Base-by-base conservation (phyloP, 2,113 vertebrate species). In the Myotis lucifugus region DNA sequence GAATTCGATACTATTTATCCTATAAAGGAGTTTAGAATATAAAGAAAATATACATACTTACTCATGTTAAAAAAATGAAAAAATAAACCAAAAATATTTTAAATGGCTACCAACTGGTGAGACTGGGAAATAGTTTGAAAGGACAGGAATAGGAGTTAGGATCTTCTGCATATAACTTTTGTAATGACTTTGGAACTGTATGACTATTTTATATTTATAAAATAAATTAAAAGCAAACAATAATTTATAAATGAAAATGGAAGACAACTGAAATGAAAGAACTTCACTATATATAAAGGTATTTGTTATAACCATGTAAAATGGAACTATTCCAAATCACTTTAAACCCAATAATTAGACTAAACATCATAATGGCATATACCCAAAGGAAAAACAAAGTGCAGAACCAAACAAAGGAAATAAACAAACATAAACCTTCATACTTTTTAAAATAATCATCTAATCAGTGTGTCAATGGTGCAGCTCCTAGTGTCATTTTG, bases 201-300 rank as follows among this genome's bases (percentile, higher is more conserved):
- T 5, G 76, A 50, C 56, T 81, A 89, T 64, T 79, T 94, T 42
- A 81, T 27, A 78, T 29, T 70, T 81, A 34, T 56, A 12, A 72
- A 48, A 18, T 25, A 87, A 27, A 52, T 76, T 54, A 69, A 50
- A 21, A 42, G 32, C 48, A 81, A n/a, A 64, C 1, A 67, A n/a
- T 12, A 76, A 77, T 37, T 50, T 64, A 52, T 3, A 54, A 85
- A 37, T 2, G 37, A 83, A 84, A 87, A 61, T 37, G 34, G 37
- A 91, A 61, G 54, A 70, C 50, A 94, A 92, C n/a, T 52, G 29
- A 95, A 56, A 72, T 76, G 48, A 79, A 67, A 64, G 15, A 77
- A 73, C n/a, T 9, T 79, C 48, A 67, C 6, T 83, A 40, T 59
- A 78, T 25, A 50, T 12, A 50, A 88, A 81, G 11, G 23, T 17